Percentiles rank a stretch among this genome's conserved stretches.
These are phyloP conservation scores for Ornithoptera alexandrae DNA, from an alignment of 2,888 invertebrate species.

Conservation along the genomic window DNA sequence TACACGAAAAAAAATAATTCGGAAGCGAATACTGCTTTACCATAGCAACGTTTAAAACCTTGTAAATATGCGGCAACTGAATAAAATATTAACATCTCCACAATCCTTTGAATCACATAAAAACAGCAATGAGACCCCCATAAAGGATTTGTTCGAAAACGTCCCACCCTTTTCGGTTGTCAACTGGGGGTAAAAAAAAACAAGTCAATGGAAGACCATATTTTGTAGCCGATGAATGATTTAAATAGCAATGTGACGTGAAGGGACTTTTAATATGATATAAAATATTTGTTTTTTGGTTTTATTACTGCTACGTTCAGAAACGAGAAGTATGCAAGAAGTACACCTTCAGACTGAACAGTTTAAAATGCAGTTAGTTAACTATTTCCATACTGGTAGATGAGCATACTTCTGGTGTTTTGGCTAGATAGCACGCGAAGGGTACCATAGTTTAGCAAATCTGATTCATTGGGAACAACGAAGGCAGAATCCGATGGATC, in stretches of 20 bases:
- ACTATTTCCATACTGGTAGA: neutral
- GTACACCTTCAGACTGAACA: neutral
- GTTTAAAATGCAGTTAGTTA: neutral
- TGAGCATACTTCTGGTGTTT: no score
- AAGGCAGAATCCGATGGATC: no score
- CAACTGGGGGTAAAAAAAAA: neutral
- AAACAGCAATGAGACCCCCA: neutral
- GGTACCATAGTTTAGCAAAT: no score
- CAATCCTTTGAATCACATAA: neutral
- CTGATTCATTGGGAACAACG: no score
- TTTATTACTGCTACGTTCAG: neutral
- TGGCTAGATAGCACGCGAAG: no score
- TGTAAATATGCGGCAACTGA: neutral
- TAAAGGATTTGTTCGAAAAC: slow-evolving; percentile 1
- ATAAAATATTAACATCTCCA: neutral
- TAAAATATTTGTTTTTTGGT: neutral
- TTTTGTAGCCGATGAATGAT: neutral
- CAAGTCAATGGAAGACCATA: neutral
- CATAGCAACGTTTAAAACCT: neutral
- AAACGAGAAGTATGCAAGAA: neutral
- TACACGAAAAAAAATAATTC: neutral
- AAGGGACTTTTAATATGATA: neutral
- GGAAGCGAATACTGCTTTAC: neutral
- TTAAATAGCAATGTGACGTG: slow-evolving; percentile 3
- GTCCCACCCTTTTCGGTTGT: slow-evolving; percentile 1